These are phyloP conservation scores for Dascyllus trimaculatus DNA, from an alignment of 2,113 vertebrate species.

Conservation along the genomic window DNA sequence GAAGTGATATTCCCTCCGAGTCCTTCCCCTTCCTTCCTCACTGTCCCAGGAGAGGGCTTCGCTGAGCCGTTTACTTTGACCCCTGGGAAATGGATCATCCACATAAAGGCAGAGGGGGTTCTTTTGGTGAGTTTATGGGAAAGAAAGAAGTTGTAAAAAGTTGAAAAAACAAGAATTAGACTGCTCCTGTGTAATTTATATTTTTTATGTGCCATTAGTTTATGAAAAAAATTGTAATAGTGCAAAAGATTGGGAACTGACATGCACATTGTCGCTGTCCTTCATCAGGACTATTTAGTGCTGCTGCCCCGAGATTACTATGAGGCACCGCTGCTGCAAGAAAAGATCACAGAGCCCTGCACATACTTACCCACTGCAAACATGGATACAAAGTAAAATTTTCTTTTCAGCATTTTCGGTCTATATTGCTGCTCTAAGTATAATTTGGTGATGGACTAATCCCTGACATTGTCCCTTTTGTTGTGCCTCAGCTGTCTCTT, in stretches of 20 bases:
- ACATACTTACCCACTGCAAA: conserved; percentile 57
- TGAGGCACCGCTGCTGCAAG: conserved; percentile 88
- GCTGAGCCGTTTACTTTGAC: conserved; percentile 87
- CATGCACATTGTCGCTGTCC: not conserved
- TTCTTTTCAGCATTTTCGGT: not conserved
- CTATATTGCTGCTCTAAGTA: not conserved
- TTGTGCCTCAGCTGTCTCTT: conserved; percentile 88
- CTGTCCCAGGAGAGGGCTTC: conserved; percentile 89
- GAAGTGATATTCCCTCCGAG: conserved; percentile 90
- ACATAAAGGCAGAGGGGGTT: conserved; percentile 89
- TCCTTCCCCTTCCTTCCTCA: conserved; percentile 89
- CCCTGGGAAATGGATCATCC: conserved; percentile 90
- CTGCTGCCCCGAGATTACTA: conserved; percentile 94
- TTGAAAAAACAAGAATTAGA: not conserved
- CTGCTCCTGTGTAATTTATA: not conserved
- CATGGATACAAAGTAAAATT: conserved; percentile 83
- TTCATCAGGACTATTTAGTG: conserved; percentile 92
- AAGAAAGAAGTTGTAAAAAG: not conserved
- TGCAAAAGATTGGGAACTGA: no score
- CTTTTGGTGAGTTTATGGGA: conserved; percentile 89
- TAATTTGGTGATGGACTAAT: not conserved
- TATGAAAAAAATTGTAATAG: no score
- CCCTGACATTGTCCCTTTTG: not conserved
- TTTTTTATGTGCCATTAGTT: not conserved
- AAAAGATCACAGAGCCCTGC: conserved; percentile 90